Evolutionary conservation across 2,888 invertebrate species (phyloP).

Genomic region (Ennomos quercinarius): DNA sequence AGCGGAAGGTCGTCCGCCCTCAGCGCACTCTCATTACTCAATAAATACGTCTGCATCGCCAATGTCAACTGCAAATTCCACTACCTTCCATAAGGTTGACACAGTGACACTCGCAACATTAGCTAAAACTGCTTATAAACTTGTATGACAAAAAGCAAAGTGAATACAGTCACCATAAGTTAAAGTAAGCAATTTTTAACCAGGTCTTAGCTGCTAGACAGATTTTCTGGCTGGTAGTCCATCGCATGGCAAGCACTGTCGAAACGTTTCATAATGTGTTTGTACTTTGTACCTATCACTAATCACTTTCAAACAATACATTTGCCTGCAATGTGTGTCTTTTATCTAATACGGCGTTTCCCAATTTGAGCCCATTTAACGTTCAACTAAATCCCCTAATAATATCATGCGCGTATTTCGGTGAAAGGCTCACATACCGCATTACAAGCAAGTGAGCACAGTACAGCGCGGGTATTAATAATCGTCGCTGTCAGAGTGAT

Average conservation of each 20-base stretch:
- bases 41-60: slow-evolving; percentile 55
- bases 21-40: slow-evolving; percentile 62
- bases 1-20: slow-evolving; percentile 76
- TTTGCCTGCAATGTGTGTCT: slow-evolving; percentile 4
- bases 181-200: no score
- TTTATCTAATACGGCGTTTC: slow-evolving; percentile 28
- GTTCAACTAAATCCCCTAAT: slow-evolving; percentile 48
- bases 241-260: background rate
- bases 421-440: slow-evolving; percentile 57
- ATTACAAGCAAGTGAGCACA: slow-evolving; percentile 52
- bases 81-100: slow-evolving; percentile 20
- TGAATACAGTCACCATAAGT: no score
- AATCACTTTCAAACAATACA: background rate
- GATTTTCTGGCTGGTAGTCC: no score
- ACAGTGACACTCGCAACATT: background rate
- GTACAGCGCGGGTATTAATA: slow-evolving; percentile 64
- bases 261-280: background rate
- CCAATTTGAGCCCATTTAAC: slow-evolving; percentile 16
- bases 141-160: no score
- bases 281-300: no score
- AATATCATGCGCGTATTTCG: slow-evolving; percentile 45
- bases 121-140: no score
- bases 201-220: no score
- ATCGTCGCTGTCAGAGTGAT: slow-evolving; percentile 76
- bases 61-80: slow-evolving; percentile 45